These are phyloP conservation scores for Gopherus flavomarginatus DNA, from an alignment of 2,113 vertebrate species.

Conservation along the genomic window DNA sequence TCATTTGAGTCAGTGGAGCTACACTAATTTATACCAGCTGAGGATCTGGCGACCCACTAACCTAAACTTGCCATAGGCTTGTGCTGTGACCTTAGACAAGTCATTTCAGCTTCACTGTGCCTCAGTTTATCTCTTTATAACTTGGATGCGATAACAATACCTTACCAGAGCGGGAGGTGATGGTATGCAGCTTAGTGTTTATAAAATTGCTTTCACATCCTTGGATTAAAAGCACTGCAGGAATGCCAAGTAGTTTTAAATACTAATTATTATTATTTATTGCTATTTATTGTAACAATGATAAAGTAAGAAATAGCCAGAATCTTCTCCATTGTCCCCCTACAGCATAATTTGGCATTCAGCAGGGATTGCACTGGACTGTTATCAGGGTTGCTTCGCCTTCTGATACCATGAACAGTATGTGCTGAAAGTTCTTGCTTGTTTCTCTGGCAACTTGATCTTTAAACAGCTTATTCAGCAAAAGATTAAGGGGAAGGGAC, in stretches of 20 bases:
- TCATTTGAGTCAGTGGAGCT: neutral
- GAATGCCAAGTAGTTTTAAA: neutral
- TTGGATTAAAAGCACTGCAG: neutral
- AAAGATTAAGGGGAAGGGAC: neutral
- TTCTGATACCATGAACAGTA: neutral
- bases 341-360: neutral
- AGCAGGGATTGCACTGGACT: neutral
- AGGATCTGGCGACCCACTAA: neutral
- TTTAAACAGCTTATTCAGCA: neutral
- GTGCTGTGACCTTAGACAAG: neutral
- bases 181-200: neutral
- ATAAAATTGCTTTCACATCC: neutral
- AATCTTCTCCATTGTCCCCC: neutral
- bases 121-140: neutral
- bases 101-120: neutral
- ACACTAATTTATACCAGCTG: neutral
- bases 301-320: neutral
- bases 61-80: neutral
- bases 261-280: neutral
- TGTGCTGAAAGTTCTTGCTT: neutral
- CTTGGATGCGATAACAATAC: neutral
- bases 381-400: neutral
- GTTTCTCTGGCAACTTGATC: neutral
- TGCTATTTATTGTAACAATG: neutral
- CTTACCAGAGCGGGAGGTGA: neutral